A percentile compares a stretch with the other conserved stretches of the same genome.
phyloP scores from a whole-genome alignment of 2,113 vertebrate species.

The Cephalophus harveyi region DNA sequence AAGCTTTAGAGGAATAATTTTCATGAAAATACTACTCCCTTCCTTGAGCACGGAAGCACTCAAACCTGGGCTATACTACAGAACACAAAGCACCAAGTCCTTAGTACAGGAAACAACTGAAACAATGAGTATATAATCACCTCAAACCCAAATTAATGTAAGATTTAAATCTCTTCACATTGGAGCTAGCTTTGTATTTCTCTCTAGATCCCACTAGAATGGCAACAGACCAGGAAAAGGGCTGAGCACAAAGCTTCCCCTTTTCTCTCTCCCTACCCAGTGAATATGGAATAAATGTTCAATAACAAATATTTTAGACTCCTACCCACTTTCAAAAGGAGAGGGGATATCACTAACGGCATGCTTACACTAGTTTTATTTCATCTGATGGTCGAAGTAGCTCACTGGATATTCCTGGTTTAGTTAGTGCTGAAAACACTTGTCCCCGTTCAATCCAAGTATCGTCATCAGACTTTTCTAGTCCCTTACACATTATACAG shows the following conservation, averaged over 20 bases:
- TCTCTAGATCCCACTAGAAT: background rate
- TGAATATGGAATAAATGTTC: background rate
- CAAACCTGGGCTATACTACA: background rate
- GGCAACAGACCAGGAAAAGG: background rate
- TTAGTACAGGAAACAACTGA: background rate
- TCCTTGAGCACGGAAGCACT: background rate
- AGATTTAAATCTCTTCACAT: background rate
- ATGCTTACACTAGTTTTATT: slow-evolving; percentile 91
- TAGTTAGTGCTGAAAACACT: slow-evolving; percentile 95
- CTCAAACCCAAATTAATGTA: slow-evolving; percentile 15
- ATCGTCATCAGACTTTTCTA: slow-evolving; percentile 92
- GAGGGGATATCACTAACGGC: background rate
- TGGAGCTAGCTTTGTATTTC: background rate
- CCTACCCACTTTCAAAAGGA: background rate
- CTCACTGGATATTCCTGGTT: slow-evolving; percentile 90
- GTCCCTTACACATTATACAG: slow-evolving; percentile 93
- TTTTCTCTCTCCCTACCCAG: background rate
- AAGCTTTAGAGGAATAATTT: background rate
- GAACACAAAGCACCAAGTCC: background rate
- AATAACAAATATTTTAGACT: background rate
- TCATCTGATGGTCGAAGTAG: slow-evolving; percentile 92
- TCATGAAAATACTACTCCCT: background rate
- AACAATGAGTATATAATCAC: background rate
- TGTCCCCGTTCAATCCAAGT: slow-evolving; percentile 96
- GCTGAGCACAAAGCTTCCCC: background rate